Evolutionary conservation across 2,888 invertebrate genomes (phyloP), one percentile per base, ranked within the genome.

Genomic region (Phaonia tiefii): DNA sequence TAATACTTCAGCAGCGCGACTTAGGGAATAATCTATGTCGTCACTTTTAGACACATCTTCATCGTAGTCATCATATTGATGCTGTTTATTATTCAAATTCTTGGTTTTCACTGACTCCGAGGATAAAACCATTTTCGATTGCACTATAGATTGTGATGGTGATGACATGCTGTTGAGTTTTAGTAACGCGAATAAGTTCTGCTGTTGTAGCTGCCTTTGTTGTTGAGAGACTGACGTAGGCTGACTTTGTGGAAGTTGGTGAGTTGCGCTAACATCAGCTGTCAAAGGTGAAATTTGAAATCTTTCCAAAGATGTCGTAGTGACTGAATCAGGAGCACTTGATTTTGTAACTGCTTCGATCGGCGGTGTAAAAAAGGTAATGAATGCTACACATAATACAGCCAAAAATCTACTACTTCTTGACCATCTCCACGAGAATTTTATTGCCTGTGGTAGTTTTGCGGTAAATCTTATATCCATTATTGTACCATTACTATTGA

Each of bases 171-270:
- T 80, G 51, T 80, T 86, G 83, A 84, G 84, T 86, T 84, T 86
- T 5, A 89, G 80, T 85, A 89, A 85, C 25, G 86, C 88, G 75
- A 89, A 89, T 1, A 88, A 85, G 75, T 89, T 89, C 67, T 88
- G 87, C 65, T 87, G 88, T 65, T 86, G 88, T 77, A 85, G 58
- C 79, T 86, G 86, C 42, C 84, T 86, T 63, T 86, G 86, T 80
- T 85, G 79, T 60, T 84, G 84, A 25, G 77, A 44, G 20, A 42
- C 22, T 63, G 2, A 22, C 22, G 11, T 37, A 13, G 7, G 20
- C 7, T 11, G 42, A 63, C 63, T 60, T 69, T 80, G 73, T 66
- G 84, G 66, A 82, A 83, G 79, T 83, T 83, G 79, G 56, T 83
- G 79, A 54, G 85, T 78, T 56, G 83, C 73, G 78, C 74, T 85